A percentile compares a stretch with the other conserved stretches of the same genome.
Evolutionary conservation across 1,140 invertebrate genomes (phyloP).

Genomic region (Trichonephila clavata): DNA sequence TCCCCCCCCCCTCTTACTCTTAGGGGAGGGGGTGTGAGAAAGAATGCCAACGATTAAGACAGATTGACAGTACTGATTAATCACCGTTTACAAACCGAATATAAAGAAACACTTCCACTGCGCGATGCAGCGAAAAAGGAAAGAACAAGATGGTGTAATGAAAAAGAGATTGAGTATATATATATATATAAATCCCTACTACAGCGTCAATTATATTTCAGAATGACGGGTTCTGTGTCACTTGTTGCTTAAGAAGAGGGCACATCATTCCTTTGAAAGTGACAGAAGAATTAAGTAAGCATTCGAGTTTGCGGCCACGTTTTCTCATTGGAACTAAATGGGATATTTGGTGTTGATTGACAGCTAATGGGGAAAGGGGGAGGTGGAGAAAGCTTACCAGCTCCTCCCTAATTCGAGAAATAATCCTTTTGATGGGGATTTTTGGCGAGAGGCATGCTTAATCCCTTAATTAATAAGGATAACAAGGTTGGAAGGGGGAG

Average conservation of each 20-base stretch:
- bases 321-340: slow-evolving; percentile 31
- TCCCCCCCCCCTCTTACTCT: background rate
- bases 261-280: slow-evolving; percentile 15
- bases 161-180: background rate
- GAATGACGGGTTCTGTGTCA: slow-evolving; percentile 70
- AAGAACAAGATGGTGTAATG: slow-evolving; percentile 2
- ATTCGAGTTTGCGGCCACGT: slow-evolving; percentile 28
- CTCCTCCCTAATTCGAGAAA: background rate
- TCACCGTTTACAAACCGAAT: slow-evolving; percentile 74
- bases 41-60: slow-evolving; percentile 51
- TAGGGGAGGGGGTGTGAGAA: background rate
- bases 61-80: slow-evolving; percentile 72
- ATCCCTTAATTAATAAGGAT: slow-evolving; percentile 32
- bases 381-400: background rate
- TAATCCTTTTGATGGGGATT: slow-evolving; percentile 17
- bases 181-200: background rate
- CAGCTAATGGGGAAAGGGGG: background rate
- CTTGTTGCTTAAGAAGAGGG: slow-evolving; percentile 35
- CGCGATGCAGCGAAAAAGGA: background rate
- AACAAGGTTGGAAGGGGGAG: background rate
- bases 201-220: slow-evolving; percentile 57
- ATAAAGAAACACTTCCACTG: slow-evolving; percentile 55
- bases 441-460: background rate
- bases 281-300: slow-evolving; percentile 37
- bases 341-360: slow-evolving; percentile 59